phyloP scores from a whole-genome alignment of 2,888 invertebrate species.

The Lepeophtheirus nordmannii region DNA sequence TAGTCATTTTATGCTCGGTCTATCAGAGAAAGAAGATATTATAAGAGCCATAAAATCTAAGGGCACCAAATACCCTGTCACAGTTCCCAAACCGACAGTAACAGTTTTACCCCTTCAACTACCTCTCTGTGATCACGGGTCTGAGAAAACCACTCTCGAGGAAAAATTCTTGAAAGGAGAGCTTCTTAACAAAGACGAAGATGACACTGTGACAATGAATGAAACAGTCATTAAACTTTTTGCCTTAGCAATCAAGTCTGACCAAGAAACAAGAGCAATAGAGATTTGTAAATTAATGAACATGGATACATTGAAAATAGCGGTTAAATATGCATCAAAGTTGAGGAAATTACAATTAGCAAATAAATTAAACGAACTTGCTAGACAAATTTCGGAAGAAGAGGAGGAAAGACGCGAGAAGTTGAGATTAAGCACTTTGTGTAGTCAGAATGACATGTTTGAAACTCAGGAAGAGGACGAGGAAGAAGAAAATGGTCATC shows the following conservation, averaged over 20 bases:
- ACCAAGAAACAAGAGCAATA: constrained; percentile 66
- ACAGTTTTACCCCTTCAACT: constrained; percentile 54
- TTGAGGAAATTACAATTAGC: constrained; percentile 59
- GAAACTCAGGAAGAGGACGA: constrained; percentile 20
- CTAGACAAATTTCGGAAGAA: constrained; percentile 32
- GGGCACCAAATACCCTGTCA: constrained; percentile 70
- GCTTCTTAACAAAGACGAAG: constrained; percentile 30
- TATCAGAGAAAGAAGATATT: constrained; percentile 59
- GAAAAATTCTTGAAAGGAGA: constrained; percentile 37
- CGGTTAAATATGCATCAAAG: constrained; percentile 72
- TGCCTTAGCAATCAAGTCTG: constrained; percentile 55
- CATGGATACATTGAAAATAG: constrained; percentile 58
- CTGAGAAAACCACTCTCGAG: constrained; percentile 68
- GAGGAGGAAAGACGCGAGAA: constrained; percentile 25
- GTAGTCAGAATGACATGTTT: constrained; percentile 8
- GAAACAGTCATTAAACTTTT: constrained; percentile 76
- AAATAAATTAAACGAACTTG: constrained; percentile 52
- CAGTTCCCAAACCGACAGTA: constrained; percentile 68
- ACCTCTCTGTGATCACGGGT: constrained; percentile 57
- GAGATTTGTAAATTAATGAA: constrained; percentile 71
- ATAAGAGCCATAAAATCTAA: constrained; percentile 71
- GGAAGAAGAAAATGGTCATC: constrained; percentile 25
- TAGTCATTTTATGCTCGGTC: constrained; percentile 56
- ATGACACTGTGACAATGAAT: constrained; percentile 49
- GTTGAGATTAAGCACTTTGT: not conserved